Base-by-base conservation (phyloP, 2,888 invertebrate genomes). In the Synergus laeviventris region DNA sequence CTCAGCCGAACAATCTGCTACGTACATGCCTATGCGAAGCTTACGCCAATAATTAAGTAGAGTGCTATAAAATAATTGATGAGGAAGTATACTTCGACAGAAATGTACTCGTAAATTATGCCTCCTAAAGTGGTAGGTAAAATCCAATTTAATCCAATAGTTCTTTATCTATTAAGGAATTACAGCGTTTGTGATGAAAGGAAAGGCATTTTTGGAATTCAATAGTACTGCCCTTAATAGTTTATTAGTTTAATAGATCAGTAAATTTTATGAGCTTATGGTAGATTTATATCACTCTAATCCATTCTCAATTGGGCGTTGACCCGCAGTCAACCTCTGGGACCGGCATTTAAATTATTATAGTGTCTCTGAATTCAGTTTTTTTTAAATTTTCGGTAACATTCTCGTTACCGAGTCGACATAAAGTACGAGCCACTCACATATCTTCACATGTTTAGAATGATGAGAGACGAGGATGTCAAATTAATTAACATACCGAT, bases 241-340 rank as follows among this genome's bases (percentile, higher is more conserved):
- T 31, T 31, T 31, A 31, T 31, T 31, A 31, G 7, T 1, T 5
- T 31, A 31, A 31, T 31, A 31, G 14, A 42, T 42, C 42, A 42
- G 14, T 42, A 62, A 39, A 36, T 38, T 39, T 62, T 39, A 38
- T 39, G 18, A 62, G 38, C 38, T 2, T 7, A 14, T 39, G 11
- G 7, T n/a, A n/a, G 38, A 38, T 38, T 62, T 39, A 62, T 62
- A 62, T 62, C 62, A 36, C 61, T 62, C 38, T 36, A 38, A 39
- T 38, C 18, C 62, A 62, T 62, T 62, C 39, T 62, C 62, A 62
- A 38, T 62, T 62, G 62, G 62, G 62, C 62, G 62, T 62, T 62
- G 62, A 62, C 62, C 62, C 18, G 39, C 18, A 62, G 38, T n/a
- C 62, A 39, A 59, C 56, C 56, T 8, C 56, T 21, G 3, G 12